Conservation (phyloP, 2,888 invertebrate species). For the Hemicrepidius hirtus region DNA sequence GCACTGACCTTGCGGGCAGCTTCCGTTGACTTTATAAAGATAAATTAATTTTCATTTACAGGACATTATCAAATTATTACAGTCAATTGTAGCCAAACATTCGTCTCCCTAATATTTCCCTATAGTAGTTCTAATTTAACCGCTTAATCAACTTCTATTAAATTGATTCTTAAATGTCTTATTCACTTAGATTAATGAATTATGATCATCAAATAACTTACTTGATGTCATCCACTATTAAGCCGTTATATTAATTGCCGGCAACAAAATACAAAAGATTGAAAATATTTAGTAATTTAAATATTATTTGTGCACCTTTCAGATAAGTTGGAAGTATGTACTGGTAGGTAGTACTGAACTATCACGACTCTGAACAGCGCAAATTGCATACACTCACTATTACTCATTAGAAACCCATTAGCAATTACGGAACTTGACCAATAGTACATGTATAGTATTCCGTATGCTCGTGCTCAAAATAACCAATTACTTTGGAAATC, state of each 20-base stretch:
- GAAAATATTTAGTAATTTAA: background rate
- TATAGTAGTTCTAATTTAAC: too few species aligned
- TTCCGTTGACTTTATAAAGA: too few species aligned
- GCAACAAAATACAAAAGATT: too few species aligned
- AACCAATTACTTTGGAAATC: conserved; percentile 17
- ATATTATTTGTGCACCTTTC: background rate
- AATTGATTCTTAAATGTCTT: background rate
- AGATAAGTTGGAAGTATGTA: background rate
- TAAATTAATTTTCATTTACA: too few species aligned
- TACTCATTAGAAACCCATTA: conserved; percentile 35
- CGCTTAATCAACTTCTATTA: conserved; percentile 7
- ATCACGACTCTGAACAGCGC: conserved; percentile 18
- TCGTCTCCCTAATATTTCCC: too few species aligned
- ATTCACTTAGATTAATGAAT: background rate
- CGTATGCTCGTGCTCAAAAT: conserved; percentile 32
- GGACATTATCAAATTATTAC: too few species aligned
- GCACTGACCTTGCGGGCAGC: too few species aligned
- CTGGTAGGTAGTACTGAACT: conserved; percentile 4
- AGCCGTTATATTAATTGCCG: too few species aligned
- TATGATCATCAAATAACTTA: background rate
- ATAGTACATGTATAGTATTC: conserved; percentile 13
- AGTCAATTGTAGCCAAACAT: too few species aligned
- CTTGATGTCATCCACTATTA: too few species aligned
- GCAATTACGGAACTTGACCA: conserved; percentile 36
- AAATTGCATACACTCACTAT: conserved; percentile 14